Evolutionary conservation across 2,888 invertebrate genomes (phyloP).

Genomic region (Penaeus monodon): DNA sequence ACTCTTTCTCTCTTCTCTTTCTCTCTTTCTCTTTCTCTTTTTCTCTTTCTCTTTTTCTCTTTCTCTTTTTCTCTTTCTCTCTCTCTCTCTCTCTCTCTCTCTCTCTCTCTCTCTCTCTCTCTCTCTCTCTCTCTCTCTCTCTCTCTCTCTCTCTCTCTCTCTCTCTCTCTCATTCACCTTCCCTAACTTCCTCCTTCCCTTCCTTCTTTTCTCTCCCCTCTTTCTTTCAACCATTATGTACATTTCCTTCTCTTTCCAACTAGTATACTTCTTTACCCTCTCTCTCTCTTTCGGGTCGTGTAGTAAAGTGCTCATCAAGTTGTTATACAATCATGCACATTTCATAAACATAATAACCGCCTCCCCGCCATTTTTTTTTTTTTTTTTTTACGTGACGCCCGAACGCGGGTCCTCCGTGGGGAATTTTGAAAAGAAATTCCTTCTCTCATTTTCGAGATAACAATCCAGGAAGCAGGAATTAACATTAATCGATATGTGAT

Average conservation of each 20-base stretch:
- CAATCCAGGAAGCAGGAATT: too few species aligned
- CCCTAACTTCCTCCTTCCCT: neutral
- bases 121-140: conserved; percentile 7
- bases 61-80: neutral
- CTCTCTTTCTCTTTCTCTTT: neutral
- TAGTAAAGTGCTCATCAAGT: too few species aligned
- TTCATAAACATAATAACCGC: too few species aligned
- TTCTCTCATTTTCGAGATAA: too few species aligned
- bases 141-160: conserved; percentile 22
- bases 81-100: neutral
- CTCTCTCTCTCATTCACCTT: neutral
- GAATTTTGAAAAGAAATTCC: too few species aligned
- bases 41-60: neutral
- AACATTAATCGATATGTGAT: too few species aligned
- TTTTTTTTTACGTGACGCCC: too few species aligned
- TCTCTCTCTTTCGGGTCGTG: too few species aligned
- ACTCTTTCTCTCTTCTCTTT: neutral
- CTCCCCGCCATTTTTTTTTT: too few species aligned
- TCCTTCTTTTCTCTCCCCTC: neutral
- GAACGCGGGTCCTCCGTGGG: too few species aligned
- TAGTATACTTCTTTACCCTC: neutral
- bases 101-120: conserved; percentile 13
- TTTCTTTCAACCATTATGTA: neutral
- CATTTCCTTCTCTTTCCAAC: neutral
- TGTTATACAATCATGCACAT: too few species aligned